Percentiles rank a stretch among this genome's conserved stretches.
Conservation (phyloP, 1,140 invertebrate genomes). For the Aphelenchoides avenae region DNA sequence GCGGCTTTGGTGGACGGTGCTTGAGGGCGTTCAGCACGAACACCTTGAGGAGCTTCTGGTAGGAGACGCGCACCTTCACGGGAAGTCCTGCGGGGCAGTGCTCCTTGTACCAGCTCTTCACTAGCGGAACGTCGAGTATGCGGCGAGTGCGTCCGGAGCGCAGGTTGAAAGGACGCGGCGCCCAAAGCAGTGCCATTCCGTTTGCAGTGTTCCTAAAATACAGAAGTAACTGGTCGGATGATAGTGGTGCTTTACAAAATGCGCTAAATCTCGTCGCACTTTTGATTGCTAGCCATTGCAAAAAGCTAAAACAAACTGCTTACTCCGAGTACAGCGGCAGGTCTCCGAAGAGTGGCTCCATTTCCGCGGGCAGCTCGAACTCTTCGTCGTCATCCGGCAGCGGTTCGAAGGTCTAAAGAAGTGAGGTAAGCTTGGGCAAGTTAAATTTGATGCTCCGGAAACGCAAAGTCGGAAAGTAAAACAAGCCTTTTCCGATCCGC, state of each 20-base stretch:
- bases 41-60: conserved; percentile 96
- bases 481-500: conserved; percentile 74
- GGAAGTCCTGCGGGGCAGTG: conserved; percentile 97
- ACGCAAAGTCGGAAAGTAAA: conserved; percentile 20
- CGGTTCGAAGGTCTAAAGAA: conserved; percentile 62
- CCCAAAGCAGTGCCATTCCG: conserved; percentile 96
- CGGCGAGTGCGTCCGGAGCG: conserved; percentile 76
- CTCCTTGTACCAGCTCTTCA: conserved; percentile 90
- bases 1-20: conserved; percentile 91
- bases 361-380: conserved; percentile 80
- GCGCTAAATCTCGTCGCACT: no score
- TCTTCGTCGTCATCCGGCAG: conserved; percentile 85
- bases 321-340: conserved; percentile 71
- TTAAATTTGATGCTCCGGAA: not conserved
- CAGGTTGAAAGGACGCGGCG: conserved; percentile 92
- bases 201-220: conserved; percentile 99
- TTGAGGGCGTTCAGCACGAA: conserved; percentile 95
- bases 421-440: no score
- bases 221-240: no score
- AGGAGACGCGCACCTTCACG: conserved; percentile 97
- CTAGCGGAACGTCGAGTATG: conserved; percentile 91
- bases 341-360: conserved; percentile 86
- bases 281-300: no score
- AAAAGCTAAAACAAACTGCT: no score
- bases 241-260: no score